Base-by-base conservation (phyloP, 2,113 vertebrate species). In the Apteryx mantelli region DNA sequence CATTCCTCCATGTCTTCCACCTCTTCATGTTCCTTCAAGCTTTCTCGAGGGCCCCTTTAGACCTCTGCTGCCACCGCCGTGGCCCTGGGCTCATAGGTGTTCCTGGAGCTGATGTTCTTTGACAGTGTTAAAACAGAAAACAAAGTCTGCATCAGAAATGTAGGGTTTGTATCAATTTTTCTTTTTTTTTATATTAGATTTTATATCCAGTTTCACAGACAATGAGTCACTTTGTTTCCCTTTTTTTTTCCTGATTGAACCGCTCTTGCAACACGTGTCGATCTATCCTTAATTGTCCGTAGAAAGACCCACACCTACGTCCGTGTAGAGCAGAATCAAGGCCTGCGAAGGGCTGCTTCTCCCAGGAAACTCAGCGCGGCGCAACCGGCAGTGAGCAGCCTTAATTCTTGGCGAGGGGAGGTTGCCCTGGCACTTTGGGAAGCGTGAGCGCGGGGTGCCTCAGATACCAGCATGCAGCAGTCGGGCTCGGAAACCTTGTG, bases 1-100 rank as follows among this genome's bases (percentile, higher is more conserved):
- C 0, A 0, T 25, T 76, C 38, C 10, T 92, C 64, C 8, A 0
- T 6, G 30, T 28, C 17, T 70, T 46, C 22, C 10, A 21, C 4
- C 13, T 76, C 30, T 42, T 38, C 0, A 0, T 30, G 12, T 74
- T 42, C 22, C 6, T 12, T 64, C 5, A 50, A 13, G 13, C 3
- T 18, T 83, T 63, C 32, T 22, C 3, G 2, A 44, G 28, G 7
- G 9, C 38, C 66, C 48, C 17, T 9, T n/a, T 75, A n/a, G 66
- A 53, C 19, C 24, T 61, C 28, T 48, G 20, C 42, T 61, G 63
- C 55, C 11, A 10, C 26, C 22, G 9, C 40, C 40, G 48, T 48
- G 13, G 7, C 13, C 11, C 24, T 24, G 25, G 38, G 34, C 44
- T 68, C 11, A 9, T 2, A 26, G 25, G 44, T 4, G 0, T 26